Evolutionary conservation across 2,797 vertebrate genomes (phyloP).

Genomic region (Chelon labrosus): DNA sequence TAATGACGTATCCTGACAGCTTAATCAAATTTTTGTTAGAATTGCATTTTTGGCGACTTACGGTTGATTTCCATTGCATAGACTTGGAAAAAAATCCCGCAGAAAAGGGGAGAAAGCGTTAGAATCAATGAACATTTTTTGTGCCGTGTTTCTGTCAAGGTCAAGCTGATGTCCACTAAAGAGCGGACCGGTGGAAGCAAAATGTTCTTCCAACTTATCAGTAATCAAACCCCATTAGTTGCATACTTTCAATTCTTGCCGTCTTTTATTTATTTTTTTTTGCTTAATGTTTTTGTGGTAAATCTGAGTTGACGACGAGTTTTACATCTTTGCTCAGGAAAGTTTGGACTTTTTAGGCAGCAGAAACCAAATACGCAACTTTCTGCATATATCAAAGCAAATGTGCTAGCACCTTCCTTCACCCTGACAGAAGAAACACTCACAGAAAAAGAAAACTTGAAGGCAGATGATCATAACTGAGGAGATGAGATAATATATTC

Average conservation of each 20-base stretch:
- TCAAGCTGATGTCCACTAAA: slow-evolving; percentile 62
- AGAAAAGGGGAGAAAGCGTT: slow-evolving; percentile 52
- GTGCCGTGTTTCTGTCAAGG: slow-evolving; percentile 68
- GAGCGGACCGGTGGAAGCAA: not conserved
- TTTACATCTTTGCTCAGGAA: not conserved
- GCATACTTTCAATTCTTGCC: not conserved
- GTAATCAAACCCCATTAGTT: not conserved
- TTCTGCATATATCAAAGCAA: not conserved
- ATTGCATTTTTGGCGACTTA: slow-evolving; percentile 84
- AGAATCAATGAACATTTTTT: slow-evolving; percentile 39
- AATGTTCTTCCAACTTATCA: not conserved
- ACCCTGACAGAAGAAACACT: slow-evolving; percentile 73
- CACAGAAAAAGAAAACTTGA: slow-evolving; percentile 57
- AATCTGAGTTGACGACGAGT: not conserved
- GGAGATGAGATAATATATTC: slow-evolving; percentile 25
- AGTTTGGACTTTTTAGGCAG: not conserved
- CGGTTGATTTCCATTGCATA: slow-evolving; percentile 99
- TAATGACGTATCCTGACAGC: not conserved
- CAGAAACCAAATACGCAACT: not conserved
- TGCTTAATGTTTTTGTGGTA: not conserved
- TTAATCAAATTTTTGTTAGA: slow-evolving; percentile 3
- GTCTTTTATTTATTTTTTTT: no score
- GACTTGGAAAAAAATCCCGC: slow-evolving; percentile 82
- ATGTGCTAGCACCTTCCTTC: slow-evolving; percentile 29
- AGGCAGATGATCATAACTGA: slow-evolving; percentile 79